A percentile compares a stretch with the other conserved stretches of the same genome.
Evolutionary conservation across 2,113 vertebrate species (phyloP).

Genomic region (Callaeas wilsoni): DNA sequence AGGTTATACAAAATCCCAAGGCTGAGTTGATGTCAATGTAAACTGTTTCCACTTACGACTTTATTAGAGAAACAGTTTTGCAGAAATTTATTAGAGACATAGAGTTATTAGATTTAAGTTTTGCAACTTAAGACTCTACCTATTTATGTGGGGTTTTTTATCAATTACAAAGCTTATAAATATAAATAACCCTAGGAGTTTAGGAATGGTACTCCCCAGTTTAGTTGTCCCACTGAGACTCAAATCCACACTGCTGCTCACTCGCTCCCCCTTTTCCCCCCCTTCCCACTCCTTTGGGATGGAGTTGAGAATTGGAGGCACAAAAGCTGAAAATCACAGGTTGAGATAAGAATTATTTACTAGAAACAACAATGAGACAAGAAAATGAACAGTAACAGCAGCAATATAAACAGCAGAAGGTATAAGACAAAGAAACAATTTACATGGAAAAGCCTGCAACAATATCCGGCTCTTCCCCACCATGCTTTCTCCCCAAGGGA

Average conservation of each 20-base stretch:
- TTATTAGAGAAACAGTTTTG: background rate
- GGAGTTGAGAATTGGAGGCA: background rate
- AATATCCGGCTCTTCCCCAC: background rate
- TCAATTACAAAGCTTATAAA: background rate
- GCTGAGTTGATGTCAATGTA: background rate
- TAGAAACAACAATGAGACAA: background rate
- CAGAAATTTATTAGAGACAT: background rate
- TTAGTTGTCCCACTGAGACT: background rate
- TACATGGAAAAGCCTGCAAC: background rate
- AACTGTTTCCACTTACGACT: background rate
- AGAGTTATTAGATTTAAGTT: background rate
- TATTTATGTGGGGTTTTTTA: background rate
- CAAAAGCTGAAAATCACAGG: background rate
- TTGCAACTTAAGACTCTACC: background rate
- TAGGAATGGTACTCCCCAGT: background rate
- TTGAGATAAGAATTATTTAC: background rate
- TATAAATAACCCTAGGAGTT: background rate
- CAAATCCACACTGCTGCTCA: background rate
- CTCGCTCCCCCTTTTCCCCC: fast-evolving
- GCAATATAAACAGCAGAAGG: background rate
- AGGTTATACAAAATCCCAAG: background rate
- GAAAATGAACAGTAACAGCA: background rate
- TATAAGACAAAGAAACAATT: background rate
- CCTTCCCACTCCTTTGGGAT: background rate
- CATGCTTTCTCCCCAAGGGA: background rate